A percentile compares a stretch with the other conserved stretches of the same genome.
These are phyloP conservation scores for Stegostoma tigrinum DNA, from an alignment of 2,113 vertebrate species.

Conservation along the genomic window DNA sequence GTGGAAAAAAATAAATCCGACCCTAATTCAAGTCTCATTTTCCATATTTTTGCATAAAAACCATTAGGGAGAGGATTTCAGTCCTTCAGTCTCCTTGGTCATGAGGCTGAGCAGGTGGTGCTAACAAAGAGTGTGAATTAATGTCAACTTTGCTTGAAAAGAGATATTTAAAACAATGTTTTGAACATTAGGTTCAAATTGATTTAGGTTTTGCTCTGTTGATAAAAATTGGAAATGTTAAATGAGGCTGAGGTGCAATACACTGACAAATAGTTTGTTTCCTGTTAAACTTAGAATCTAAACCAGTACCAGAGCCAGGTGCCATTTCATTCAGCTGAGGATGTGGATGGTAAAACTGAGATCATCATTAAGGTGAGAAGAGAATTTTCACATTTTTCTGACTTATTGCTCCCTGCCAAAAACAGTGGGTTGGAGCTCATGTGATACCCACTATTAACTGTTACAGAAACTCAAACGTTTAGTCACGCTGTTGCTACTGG, in stretches of 20 bases:
- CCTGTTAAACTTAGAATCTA: not conserved
- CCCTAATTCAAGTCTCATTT: not conserved
- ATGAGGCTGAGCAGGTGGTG: not conserved
- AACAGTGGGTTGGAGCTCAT: not conserved
- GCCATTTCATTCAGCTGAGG: conserved; percentile 66
- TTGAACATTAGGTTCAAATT: not conserved
- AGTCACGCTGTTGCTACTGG: not conserved
- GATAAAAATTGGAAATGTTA: not conserved
- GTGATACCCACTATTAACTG: not conserved
- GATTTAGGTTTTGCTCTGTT: not conserved
- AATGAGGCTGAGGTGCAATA: not conserved
- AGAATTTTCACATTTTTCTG: not conserved
- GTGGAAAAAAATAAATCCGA: not conserved
- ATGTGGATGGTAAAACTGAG: conserved; percentile 74
- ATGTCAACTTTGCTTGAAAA: not conserved
- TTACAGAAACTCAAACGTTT: not conserved
- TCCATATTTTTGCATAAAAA: not conserved
- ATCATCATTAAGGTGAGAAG: conserved; percentile 72
- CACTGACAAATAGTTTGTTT: not conserved
- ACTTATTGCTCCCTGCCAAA: not conserved
- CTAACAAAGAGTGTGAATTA: not conserved
- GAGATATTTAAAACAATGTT: not conserved
- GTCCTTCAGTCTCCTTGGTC: no score
- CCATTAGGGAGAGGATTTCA: not conserved
- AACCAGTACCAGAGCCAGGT: conserved; percentile 69